Percentiles rank a stretch among this genome's conserved stretches.
Evolutionary conservation across 2,797 vertebrate genomes (phyloP).

Genomic region (Echiichthys vipera): DNA sequence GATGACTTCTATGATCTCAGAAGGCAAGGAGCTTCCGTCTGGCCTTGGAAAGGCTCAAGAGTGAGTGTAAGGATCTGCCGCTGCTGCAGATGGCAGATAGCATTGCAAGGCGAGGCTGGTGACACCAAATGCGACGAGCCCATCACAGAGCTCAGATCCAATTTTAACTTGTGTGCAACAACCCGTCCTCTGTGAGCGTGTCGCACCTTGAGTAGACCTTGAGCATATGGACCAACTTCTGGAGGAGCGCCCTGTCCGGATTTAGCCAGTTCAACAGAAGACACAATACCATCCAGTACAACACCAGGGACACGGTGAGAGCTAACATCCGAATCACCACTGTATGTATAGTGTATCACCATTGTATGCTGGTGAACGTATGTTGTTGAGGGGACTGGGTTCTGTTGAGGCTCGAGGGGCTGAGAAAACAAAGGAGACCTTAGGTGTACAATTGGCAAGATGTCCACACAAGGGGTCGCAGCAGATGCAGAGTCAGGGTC

Average conservation of each 20-base stretch:
- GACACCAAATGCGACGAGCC: background rate
- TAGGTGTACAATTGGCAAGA: no score
- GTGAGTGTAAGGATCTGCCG: background rate
- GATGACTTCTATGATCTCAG: slow-evolving; percentile 10
- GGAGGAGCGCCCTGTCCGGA: slow-evolving; percentile 26
- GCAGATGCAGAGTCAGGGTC: no score
- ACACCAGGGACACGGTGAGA: slow-evolving; percentile 19
- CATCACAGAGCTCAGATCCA: slow-evolving; percentile 16
- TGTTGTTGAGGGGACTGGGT: no score
- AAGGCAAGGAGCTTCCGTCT: slow-evolving; percentile 5
- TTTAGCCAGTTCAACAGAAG: slow-evolving; percentile 44
- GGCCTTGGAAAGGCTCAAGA: slow-evolving; percentile 5
- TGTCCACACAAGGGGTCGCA: no score
- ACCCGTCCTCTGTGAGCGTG: background rate
- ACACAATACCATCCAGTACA: slow-evolving; percentile 50
- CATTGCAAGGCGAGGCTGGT: rapidly evolving
- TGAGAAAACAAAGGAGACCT: no score
- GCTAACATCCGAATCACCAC: background rate
- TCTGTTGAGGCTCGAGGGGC: no score
- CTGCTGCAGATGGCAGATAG: slow-evolving; percentile 1
- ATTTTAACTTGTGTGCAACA: slow-evolving; percentile 30
- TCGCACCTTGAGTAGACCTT: slow-evolving; percentile 38
- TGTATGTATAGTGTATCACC: no score
- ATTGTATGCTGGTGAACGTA: slow-evolving; percentile 1
- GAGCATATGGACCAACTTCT: slow-evolving; percentile 51